Evolutionary conservation across 2,797 vertebrate genomes (phyloP).

Genomic region (Poecilia picta): DNA sequence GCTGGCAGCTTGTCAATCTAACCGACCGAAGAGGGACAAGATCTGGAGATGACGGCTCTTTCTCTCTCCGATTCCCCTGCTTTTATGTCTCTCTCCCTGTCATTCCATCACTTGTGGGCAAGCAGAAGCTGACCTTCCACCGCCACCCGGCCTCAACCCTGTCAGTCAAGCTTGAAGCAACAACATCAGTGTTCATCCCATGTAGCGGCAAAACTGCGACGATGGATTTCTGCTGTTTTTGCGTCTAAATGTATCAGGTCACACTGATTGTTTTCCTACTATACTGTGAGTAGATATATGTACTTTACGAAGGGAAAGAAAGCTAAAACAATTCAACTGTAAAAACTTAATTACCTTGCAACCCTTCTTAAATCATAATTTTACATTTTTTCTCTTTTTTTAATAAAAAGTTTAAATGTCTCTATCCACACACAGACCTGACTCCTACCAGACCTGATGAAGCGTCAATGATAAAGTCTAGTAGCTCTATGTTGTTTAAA

Average conservation of each 20-base stretch:
- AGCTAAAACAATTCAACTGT: background rate
- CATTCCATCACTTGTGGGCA: conserved; percentile 76
- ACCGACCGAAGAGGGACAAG: conserved; percentile 52
- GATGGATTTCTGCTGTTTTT: background rate
- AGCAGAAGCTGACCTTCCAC: conserved; percentile 84
- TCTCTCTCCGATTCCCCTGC: conserved; percentile 28
- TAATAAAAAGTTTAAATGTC: background rate
- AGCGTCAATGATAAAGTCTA: background rate
- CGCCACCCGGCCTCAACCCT: conserved; percentile 69
- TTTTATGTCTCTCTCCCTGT: conserved; percentile 34
- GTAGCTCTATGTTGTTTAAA: background rate
- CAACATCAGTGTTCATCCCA: conserved; percentile 24
- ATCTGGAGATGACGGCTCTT: conserved; percentile 75
- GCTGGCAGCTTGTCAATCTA: conserved; percentile 76
- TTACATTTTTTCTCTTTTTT: background rate
- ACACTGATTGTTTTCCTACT: background rate
- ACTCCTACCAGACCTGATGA: background rate
- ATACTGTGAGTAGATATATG: background rate
- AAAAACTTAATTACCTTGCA: background rate
- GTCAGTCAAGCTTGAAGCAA: conserved; percentile 67
- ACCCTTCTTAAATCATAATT: background rate
- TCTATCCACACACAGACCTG: background rate
- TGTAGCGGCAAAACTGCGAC: conserved; percentile 31
- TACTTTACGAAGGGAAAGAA: background rate
- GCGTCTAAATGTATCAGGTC: background rate